These are phyloP conservation scores for Harpagifer antarcticus DNA, from an alignment of 2,797 vertebrate species.

Conservation along the genomic window DNA sequence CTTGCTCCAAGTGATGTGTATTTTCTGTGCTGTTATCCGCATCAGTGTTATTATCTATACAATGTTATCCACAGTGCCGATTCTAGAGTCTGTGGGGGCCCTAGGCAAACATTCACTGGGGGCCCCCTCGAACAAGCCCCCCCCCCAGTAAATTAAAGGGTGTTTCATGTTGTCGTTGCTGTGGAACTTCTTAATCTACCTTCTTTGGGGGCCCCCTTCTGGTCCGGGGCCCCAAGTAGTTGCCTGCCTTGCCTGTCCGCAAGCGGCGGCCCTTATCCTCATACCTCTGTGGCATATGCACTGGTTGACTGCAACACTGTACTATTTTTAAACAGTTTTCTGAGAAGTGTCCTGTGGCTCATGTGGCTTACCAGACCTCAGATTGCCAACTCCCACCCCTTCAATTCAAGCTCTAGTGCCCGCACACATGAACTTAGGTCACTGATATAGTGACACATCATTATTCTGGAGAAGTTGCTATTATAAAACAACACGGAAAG, in stretches of 20 bases:
- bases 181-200: too few relatives aligned
- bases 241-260: too few relatives aligned
- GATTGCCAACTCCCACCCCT: constrained; percentile 24
- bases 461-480: constrained; percentile 14
- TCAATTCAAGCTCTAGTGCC: constrained; percentile 29
- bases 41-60: neutral
- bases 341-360: constrained; percentile 69
- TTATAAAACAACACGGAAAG: too few relatives aligned
- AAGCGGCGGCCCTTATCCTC: too few relatives aligned
- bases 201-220: too few relatives aligned
- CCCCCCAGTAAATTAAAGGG: too few relatives aligned
- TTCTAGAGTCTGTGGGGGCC: too few relatives aligned
- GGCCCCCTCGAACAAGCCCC: too few relatives aligned
- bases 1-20: neutral
- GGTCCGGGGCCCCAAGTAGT: too few relatives aligned
- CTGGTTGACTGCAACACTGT: constrained; percentile 41
- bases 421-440: constrained; percentile 10
- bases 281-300: constrained; percentile 26
- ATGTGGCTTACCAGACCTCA: constrained; percentile 63
- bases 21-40: constrained; percentile 8
- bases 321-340: constrained; percentile 86
- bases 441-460: constrained; percentile 11
- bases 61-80: constrained; percentile 2
- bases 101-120: too few relatives aligned
- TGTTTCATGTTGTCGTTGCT: too few relatives aligned